A percentile compares a stretch with the other conserved stretches of the same genome.
phyloP scores from a whole-genome alignment of 2,797 vertebrate species.

The Megaceryle alcyon region DNA sequence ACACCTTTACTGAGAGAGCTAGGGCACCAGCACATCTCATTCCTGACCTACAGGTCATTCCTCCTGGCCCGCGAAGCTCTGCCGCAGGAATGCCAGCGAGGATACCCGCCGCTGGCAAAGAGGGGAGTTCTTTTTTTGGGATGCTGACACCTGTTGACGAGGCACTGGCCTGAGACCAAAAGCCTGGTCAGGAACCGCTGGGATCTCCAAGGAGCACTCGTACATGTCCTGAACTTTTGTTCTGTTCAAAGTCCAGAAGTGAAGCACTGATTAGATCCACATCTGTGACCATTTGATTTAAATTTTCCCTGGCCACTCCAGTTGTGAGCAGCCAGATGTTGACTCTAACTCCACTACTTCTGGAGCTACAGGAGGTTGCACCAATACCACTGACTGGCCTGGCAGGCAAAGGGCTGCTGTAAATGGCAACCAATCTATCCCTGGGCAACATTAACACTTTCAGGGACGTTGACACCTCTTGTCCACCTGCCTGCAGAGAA shows the following conservation, averaged over 20 bases:
- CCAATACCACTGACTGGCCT: fast-evolving
- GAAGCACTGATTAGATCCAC: neutral
- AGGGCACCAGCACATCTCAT: neutral
- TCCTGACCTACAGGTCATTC: neutral
- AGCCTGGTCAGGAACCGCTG: neutral
- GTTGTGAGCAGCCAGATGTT: neutral
- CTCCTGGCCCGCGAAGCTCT: neutral
- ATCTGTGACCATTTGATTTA: neutral
- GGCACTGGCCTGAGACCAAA: neutral
- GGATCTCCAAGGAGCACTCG: neutral
- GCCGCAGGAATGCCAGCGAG: neutral
- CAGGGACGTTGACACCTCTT: neutral
- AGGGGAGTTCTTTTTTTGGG: conserved; percentile 44
- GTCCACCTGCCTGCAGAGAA: neutral
- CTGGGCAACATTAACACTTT: neutral
- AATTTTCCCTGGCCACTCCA: neutral
- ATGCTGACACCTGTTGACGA: conserved; percentile 54
- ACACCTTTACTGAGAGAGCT: too few relatives aligned
- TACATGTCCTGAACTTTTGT: neutral
- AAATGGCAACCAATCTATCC: neutral
- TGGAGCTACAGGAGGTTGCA: neutral
- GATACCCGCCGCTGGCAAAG: conserved; percentile 54
- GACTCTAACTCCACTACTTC: neutral
- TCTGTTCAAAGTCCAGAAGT: neutral
- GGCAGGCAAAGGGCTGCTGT: neutral